Conservation (phyloP, 2,888 invertebrate genomes). For the Acronicta aceris region DNA sequence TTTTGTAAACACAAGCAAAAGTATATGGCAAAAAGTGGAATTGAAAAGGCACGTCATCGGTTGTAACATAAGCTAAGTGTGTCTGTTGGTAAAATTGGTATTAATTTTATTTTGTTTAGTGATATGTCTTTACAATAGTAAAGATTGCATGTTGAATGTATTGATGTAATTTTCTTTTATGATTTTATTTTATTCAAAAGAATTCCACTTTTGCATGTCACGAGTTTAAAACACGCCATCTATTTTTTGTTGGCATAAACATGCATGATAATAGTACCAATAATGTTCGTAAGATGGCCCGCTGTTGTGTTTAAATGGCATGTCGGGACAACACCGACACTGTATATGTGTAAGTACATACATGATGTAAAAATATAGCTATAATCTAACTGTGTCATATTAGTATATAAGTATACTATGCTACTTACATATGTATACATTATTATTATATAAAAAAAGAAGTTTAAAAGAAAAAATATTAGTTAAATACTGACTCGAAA, state of each 20-base stretch:
- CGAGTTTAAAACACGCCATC: constrained; percentile 32
- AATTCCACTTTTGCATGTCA: neutral
- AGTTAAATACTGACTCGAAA: constrained; percentile 80
- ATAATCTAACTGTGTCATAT: constrained; percentile 89
- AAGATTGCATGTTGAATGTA: constrained; percentile 30
- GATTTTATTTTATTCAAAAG: constrained; percentile 4
- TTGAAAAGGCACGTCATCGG: constrained; percentile 5
- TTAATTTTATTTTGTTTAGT: constrained; percentile 42
- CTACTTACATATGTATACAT: constrained; percentile 86
- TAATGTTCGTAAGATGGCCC: constrained; percentile 38
- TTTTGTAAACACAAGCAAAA: constrained; percentile 44
- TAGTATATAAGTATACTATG: constrained; percentile 86
- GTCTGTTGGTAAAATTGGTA: constrained; percentile 27
- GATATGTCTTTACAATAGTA: constrained; percentile 33
- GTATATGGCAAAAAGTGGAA: neutral
- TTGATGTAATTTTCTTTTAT: constrained; percentile 12
- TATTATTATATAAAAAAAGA: constrained; percentile 82
- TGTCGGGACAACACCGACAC: constrained; percentile 69
- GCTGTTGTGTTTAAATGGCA: constrained; percentile 54
- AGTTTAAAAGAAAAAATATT: constrained; percentile 82
- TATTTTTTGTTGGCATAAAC: constrained; percentile 14
- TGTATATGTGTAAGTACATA: constrained; percentile 88
- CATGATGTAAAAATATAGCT: constrained; percentile 85
- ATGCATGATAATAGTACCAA: constrained; percentile 20
- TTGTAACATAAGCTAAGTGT: constrained; percentile 22